These are phyloP conservation scores for Tetropium fuscum DNA, from an alignment of 2,888 invertebrate species.

Conservation along the genomic window DNA sequence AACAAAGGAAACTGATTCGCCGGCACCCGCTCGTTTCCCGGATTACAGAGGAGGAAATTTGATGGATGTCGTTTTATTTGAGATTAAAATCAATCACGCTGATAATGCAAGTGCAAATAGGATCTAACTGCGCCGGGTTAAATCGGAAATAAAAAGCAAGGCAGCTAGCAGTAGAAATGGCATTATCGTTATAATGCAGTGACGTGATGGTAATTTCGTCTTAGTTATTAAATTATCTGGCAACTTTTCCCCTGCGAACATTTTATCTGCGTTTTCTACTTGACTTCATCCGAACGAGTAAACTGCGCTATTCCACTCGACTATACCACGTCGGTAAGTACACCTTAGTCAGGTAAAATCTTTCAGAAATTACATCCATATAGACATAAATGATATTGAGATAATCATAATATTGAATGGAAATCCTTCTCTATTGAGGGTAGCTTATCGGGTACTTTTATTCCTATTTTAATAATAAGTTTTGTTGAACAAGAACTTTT, in stretches of 20 bases:
- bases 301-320: constrained; percentile 2
- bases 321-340: not conserved
- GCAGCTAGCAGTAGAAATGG: constrained; percentile 41
- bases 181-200: constrained; percentile 64
- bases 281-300: constrained; percentile 30
- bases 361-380: not conserved
- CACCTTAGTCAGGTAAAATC: not conserved
- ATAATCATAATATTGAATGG: too few species aligned
- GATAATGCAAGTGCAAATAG: constrained; percentile 31
- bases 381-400: too few species aligned
- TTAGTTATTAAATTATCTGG: constrained; percentile 67
- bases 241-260: constrained; percentile 64
- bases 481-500: too few species aligned
- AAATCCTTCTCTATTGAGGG: too few species aligned
- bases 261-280: constrained; percentile 66
- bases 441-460: too few species aligned
- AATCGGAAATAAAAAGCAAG: constrained; percentile 30
- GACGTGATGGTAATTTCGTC: constrained; percentile 65
- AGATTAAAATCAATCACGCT: constrained; percentile 26
- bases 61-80: constrained; percentile 5
- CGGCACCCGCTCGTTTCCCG: too few species aligned
- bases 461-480: too few species aligned
- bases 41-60: constrained; percentile 1
- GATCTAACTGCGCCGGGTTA: constrained; percentile 14
- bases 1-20: too few species aligned